Percentiles rank a stretch among this genome's conserved stretches.
Evolutionary conservation across 2,113 vertebrate species (phyloP).

Genomic region (Raja brachyura): DNA sequence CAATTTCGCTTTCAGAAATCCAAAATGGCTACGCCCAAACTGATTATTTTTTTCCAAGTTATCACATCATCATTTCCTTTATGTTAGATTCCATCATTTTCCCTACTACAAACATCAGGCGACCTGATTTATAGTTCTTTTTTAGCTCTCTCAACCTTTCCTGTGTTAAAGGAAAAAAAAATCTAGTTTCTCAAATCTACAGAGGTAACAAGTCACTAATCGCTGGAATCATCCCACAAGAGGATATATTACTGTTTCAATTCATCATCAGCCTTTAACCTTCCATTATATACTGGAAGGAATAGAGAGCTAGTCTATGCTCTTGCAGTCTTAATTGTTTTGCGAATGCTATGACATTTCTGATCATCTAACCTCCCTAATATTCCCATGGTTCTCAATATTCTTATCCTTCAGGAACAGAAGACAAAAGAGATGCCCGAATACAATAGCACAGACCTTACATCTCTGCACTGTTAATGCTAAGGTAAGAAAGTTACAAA

Average conservation of each 20-base stretch:
- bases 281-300: background rate
- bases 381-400: background rate
- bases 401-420: background rate
- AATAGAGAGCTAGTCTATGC: background rate
- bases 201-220: too few relatives aligned
- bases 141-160: too few relatives aligned
- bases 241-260: background rate
- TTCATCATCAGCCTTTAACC: background rate
- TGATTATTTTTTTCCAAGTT: too few relatives aligned
- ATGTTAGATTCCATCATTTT: too few relatives aligned
- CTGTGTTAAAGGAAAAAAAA: too few relatives aligned
- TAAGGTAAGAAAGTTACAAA: background rate
- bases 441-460: background rate
- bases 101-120: too few relatives aligned
- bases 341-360: background rate
- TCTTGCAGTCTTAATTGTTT: background rate
- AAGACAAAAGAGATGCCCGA: background rate
- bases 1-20: too few relatives aligned
- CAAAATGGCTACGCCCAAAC: too few relatives aligned
- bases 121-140: too few relatives aligned
- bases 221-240: background rate
- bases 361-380: background rate
- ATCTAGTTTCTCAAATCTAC: too few relatives aligned
- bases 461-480: background rate
- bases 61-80: too few relatives aligned